A percentile compares a stretch with the other conserved stretches of the same genome.
phyloP scores from a whole-genome alignment of 2,888 invertebrate species.

The Pollenia labialis region DNA sequence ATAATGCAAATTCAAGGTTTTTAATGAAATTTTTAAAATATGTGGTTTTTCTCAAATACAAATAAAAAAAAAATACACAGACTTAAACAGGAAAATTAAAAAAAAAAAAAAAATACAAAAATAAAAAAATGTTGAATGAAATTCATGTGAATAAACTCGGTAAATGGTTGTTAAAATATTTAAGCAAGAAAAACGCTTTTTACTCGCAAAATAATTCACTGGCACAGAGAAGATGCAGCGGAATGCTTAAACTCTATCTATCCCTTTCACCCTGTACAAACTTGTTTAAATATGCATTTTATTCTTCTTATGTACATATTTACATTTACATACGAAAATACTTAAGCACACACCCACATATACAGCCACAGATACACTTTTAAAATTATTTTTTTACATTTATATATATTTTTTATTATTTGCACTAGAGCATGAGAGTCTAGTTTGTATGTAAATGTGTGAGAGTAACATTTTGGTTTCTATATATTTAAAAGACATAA shows the following conservation, averaged over 20 bases:
- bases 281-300: conserved; percentile 21
- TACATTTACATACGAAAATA: neutral
- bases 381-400: conserved; percentile 35
- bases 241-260: neutral
- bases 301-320: neutral
- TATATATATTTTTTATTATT: conserved; percentile 20
- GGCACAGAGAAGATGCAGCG: neutral
- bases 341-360: neutral
- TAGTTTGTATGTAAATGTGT: neutral
- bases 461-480: conserved; percentile 10
- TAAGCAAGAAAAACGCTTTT: conserved; percentile 18
- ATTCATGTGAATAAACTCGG: conserved; percentile 61
- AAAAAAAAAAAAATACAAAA: conserved; percentile 24
- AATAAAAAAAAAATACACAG: conserved; percentile 34
- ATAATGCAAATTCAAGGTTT: conserved; percentile 69
- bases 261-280: neutral
- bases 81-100: conserved; percentile 15
- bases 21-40: conserved; percentile 65
- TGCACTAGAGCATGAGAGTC: neutral
- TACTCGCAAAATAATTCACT: conserved; percentile 8
- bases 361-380: conserved; percentile 30
- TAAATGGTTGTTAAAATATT: conserved; percentile 53
- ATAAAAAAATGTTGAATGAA: conserved; percentile 32
- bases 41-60: conserved; percentile 48
- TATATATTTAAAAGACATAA: conserved; percentile 37